These are phyloP conservation scores for Dorcus parallelipipedus DNA, from an alignment of 2,888 invertebrate species.

Conservation along the genomic window DNA sequence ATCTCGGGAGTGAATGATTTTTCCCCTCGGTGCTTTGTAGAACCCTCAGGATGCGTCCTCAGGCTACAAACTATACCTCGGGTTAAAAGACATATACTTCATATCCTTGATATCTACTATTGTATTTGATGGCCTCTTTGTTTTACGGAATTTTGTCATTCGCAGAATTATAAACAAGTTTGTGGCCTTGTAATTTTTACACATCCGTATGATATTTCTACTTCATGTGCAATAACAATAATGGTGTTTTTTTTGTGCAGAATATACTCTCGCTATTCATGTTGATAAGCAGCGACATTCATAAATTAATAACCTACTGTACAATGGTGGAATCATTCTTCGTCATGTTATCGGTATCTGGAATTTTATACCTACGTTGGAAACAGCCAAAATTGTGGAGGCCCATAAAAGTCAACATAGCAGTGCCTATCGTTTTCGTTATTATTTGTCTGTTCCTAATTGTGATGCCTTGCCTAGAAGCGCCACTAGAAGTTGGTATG, in stretches of 20 bases:
- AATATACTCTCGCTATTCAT: slow-evolving; percentile 79
- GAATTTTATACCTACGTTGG: slow-evolving; percentile 79
- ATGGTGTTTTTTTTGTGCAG: slow-evolving; percentile 52
- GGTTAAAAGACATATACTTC: too few species aligned
- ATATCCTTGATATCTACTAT: too few species aligned
- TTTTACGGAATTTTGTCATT: too few species aligned
- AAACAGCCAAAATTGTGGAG: slow-evolving; percentile 73
- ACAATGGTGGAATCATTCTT: slow-evolving; percentile 92
- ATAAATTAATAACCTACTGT: slow-evolving; percentile 84
- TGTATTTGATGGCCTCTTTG: too few species aligned
- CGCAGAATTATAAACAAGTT: too few species aligned
- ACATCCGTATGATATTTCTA: too few species aligned
- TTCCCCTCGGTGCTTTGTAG: too few species aligned
- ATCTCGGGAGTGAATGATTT: too few species aligned
- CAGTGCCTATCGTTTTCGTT: slow-evolving; percentile 74
- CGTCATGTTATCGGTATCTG: slow-evolving; percentile 81
- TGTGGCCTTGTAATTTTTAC: too few species aligned
- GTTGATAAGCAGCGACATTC: slow-evolving; percentile 80
- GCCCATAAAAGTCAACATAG: slow-evolving; percentile 72
- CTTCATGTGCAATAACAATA: too few species aligned
- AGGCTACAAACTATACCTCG: too few species aligned
- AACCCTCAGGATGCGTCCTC: too few species aligned
- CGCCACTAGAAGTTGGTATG: slow-evolving; percentile 75
- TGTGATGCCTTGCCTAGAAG: slow-evolving; percentile 73
- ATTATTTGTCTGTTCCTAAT: slow-evolving; percentile 73